These are phyloP conservation scores for Galago senegalensis DNA, from an alignment of 2,797 vertebrate genomes.

Conservation along the genomic window DNA sequence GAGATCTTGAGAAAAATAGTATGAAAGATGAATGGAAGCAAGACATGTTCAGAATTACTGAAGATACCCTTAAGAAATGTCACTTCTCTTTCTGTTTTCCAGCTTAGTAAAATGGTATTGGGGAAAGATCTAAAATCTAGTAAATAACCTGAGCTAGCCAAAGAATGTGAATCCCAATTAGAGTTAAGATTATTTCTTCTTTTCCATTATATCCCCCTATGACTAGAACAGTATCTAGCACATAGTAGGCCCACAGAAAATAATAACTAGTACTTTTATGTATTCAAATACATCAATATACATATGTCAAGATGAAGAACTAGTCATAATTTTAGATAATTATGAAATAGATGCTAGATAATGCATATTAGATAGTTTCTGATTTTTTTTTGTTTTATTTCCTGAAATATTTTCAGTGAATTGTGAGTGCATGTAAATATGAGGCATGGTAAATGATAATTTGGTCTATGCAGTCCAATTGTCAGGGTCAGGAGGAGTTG, in stretches of 20 bases:
- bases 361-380: not conserved
- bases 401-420: slow-evolving; percentile 55
- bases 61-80: slow-evolving; percentile 27
- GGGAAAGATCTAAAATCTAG: slow-evolving; percentile 25
- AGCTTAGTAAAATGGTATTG: slow-evolving; percentile 16
- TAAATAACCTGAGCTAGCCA: not conserved
- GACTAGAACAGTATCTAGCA: slow-evolving; percentile 12
- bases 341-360: slow-evolving; percentile 45
- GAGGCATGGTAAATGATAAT: slow-evolving; percentile 45
- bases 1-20: slow-evolving; percentile 27
- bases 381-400: not conserved
- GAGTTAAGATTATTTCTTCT: not conserved
- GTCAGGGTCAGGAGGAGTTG: slow-evolving; percentile 42
- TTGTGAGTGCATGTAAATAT: slow-evolving; percentile 52
- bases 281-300: slow-evolving; percentile 21
- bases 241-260: not conserved
- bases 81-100: slow-evolving; percentile 34
- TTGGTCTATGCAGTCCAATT: slow-evolving; percentile 26
- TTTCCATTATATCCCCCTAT: not conserved
- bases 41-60: slow-evolving; percentile 12
- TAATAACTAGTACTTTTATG: slow-evolving; percentile 29
- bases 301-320: not conserved
- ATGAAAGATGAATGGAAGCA: slow-evolving; percentile 7
- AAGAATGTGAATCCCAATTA: not conserved
- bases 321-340: slow-evolving; percentile 27